phyloP scores from a whole-genome alignment of 2,888 invertebrate species.

The Embidobia sp. region DNA sequence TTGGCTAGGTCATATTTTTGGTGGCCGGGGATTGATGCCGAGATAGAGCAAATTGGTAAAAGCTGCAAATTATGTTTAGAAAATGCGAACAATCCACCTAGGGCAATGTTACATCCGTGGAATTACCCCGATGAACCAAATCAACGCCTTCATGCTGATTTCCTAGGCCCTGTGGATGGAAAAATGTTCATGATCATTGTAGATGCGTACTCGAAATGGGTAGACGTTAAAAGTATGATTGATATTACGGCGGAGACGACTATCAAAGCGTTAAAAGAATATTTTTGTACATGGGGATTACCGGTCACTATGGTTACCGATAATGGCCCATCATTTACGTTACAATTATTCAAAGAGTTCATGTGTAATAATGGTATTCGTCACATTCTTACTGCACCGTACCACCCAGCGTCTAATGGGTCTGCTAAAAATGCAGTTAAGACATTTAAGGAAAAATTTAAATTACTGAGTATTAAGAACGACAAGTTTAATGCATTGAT shows the following conservation, averaged over 20 bases:
- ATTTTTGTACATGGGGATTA: constrained; percentile 61
- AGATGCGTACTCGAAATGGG: constrained; percentile 66
- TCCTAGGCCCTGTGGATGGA: constrained; percentile 55
- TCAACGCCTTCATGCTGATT: constrained; percentile 62
- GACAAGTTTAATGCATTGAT: constrained; percentile 35
- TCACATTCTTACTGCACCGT: constrained; percentile 39
- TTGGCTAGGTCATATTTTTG: constrained; percentile 68
- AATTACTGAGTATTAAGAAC: constrained; percentile 25
- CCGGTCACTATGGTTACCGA: constrained; percentile 63
- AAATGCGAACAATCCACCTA: constrained; percentile 8
- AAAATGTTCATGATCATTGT: constrained; percentile 65
- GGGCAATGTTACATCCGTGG: neutral
- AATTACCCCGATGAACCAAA: constrained; percentile 38
- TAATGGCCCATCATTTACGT: constrained; percentile 63
- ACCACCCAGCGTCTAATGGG: constrained; percentile 55
- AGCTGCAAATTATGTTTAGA: constrained; percentile 9
- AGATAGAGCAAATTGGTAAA: constrained; percentile 69
- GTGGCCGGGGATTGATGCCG: constrained; percentile 63
- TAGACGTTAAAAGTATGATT: constrained; percentile 43
- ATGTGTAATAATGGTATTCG: constrained; percentile 17
- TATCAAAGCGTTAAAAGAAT: constrained; percentile 44
- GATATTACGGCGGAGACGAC: constrained; percentile 14
- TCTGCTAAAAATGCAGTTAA: constrained; percentile 56
- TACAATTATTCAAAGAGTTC: constrained; percentile 45
- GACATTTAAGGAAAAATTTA: constrained; percentile 60